Evolutionary conservation across 2,888 invertebrate species (phyloP).

Genomic region (Tetramorium bicarinatum): DNA sequence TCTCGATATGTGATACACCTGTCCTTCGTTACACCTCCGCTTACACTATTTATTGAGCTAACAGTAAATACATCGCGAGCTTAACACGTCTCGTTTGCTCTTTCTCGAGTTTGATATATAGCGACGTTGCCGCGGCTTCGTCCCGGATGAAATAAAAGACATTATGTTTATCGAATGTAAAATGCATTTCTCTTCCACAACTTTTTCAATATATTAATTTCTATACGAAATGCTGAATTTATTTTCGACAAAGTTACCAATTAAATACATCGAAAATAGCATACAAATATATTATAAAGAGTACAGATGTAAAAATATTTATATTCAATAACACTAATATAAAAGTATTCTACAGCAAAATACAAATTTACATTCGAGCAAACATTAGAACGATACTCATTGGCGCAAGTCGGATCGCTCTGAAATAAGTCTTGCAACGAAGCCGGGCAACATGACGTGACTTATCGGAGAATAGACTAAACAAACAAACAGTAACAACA

Average conservation of each 20-base stretch:
- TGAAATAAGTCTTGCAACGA: constrained; percentile 69
- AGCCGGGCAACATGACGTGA: constrained; percentile 83
- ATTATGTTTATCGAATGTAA: background rate
- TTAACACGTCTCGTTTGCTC: constrained; percentile 72
- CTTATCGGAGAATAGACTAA: constrained; percentile 80
- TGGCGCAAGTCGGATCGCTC: background rate
- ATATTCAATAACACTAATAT: background rate
- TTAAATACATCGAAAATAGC: background rate
- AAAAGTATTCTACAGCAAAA: background rate
- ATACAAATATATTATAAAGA: background rate
- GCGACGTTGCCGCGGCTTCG: constrained; percentile 83
- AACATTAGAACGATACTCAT: constrained; percentile 28
- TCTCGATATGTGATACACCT: constrained; percentile 75
- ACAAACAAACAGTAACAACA: constrained; percentile 84
- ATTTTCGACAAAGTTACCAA: background rate
- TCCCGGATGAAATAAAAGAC: constrained; percentile 49
- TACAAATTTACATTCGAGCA: constrained; percentile 24
- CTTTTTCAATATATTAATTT: background rate
- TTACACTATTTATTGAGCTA: constrained; percentile 77
- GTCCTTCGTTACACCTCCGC: constrained; percentile 75
- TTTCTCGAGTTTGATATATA: constrained; percentile 75
- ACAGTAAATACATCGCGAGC: constrained; percentile 66
- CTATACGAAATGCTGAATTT: background rate
- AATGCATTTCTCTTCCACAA: background rate
- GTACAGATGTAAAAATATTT: background rate